Percentiles rank a stretch among this genome's conserved stretches.
Conservation (phyloP, 2,797 vertebrate genomes). For the Gorsachius magnificus region DNA sequence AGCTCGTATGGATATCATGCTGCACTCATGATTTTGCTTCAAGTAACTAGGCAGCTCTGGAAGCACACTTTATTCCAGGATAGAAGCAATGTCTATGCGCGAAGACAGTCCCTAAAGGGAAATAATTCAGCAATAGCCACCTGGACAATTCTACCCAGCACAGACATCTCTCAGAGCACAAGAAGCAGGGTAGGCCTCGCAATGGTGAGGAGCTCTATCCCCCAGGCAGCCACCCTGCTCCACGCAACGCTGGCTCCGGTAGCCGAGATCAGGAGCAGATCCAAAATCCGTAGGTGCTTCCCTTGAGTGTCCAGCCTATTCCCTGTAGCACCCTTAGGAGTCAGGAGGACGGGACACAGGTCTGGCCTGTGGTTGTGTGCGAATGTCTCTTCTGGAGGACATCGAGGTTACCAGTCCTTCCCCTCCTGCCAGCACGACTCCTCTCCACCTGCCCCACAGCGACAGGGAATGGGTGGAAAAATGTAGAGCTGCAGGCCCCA, state of each 20-base stretch:
- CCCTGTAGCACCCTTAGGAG: neutral
- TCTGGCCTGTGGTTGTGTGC: neutral
- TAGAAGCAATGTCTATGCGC: neutral
- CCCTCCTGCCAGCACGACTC: neutral
- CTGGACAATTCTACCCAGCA: neutral
- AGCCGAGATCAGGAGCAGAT: constrained; percentile 6
- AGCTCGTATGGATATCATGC: neutral
- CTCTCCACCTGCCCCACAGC: neutral
- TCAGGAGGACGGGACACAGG: neutral
- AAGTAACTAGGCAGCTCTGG: neutral
- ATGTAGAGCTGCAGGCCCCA: neutral
- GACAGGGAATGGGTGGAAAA: neutral
- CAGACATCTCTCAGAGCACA: constrained; percentile 15
- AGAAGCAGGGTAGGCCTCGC: neutral
- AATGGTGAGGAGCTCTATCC: neutral
- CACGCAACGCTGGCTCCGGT: neutral
- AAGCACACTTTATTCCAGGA: neutral
- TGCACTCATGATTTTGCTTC: neutral
- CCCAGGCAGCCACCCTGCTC: neutral
- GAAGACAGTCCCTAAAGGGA: neutral
- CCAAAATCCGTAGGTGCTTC: neutral
- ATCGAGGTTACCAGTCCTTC: neutral
- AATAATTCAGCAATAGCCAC: neutral
- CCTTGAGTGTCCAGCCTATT: neutral
- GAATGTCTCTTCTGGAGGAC: neutral